Percentiles rank a stretch among this genome's conserved stretches.
These are phyloP conservation scores for Lagorchestes hirsutus DNA, from an alignment of 2,797 vertebrate species.

Conservation along the genomic window DNA sequence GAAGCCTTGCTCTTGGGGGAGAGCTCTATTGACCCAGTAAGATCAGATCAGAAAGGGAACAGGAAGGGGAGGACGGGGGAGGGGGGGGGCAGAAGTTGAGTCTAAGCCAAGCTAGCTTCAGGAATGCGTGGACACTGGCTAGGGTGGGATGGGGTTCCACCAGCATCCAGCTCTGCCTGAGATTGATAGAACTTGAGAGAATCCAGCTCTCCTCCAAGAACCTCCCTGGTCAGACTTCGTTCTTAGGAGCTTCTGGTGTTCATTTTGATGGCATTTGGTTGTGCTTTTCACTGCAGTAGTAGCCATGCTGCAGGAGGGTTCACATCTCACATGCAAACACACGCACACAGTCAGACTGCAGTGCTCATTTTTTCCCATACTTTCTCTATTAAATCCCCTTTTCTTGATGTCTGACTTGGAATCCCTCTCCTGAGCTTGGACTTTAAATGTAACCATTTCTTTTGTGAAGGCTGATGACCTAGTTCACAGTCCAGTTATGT, in stretches of 20 bases:
- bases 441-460: not conserved
- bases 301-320: too few relatives aligned
- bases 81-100: not conserved
- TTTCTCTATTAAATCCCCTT: not conserved
- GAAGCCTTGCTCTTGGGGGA: not conserved
- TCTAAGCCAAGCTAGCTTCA: not conserved
- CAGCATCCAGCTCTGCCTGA: too few relatives aligned
- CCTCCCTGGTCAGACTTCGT: too few relatives aligned
- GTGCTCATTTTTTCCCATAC: not conserved
- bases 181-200: too few relatives aligned
- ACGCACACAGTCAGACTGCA: fast-evolving
- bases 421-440: not conserved
- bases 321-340: not conserved
- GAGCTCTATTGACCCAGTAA: too few relatives aligned
- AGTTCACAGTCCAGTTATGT: not conserved
- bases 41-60: too few relatives aligned
- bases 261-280: not conserved
- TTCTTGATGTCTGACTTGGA: not conserved
- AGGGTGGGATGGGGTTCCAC: too few relatives aligned
- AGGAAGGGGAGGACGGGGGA: too few relatives aligned
- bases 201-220: not conserved
- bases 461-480: not conserved
- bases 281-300: not conserved
- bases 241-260: not conserved
- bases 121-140: too few relatives aligned